A percentile compares a stretch with the other conserved stretches of the same genome.
phyloP scores from a whole-genome alignment of 2,113 vertebrate species.

The Nothocercus nigrocapillus region DNA sequence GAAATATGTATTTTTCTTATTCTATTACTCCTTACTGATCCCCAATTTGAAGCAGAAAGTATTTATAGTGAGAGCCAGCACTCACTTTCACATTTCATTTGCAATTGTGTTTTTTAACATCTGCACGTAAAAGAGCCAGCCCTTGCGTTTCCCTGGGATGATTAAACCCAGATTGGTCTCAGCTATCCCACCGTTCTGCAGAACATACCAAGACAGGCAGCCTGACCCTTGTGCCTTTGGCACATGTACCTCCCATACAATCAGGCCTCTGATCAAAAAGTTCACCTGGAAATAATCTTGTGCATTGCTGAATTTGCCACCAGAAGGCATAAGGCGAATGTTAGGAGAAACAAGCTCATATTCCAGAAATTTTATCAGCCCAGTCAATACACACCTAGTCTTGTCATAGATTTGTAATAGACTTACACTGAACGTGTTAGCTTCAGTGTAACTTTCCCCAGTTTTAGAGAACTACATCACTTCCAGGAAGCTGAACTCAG shows the following conservation, averaged over 20 bases:
- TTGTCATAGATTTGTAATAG: not conserved
- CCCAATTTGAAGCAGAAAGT: slow-evolving; percentile 16
- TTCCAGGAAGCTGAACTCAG: not conserved
- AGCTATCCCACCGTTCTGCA: not conserved
- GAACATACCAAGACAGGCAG: not conserved
- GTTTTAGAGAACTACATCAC: not conserved
- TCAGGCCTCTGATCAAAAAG: slow-evolving; percentile 5
- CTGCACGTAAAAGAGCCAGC: not conserved
- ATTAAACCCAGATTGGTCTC: slow-evolving; percentile 32
- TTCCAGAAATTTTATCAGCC: not conserved
- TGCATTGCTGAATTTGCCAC: slow-evolving; percentile 8
- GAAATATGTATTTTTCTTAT: not conserved
- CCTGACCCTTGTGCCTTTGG: not conserved
- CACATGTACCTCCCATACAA: not conserved
- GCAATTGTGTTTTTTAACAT: not conserved
- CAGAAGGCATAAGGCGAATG: not conserved
- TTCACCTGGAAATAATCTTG: slow-evolving; percentile 39
- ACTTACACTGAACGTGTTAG: not conserved
- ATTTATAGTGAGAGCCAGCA: not conserved
- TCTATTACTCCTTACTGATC: not conserved
- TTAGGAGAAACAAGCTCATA: not conserved
- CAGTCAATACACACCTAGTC: not conserved
- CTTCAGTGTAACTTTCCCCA: not conserved
- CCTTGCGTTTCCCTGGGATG: not conserved
- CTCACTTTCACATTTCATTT: slow-evolving; percentile 20